Evolutionary conservation across 2,797 vertebrate species (phyloP).

Genomic region (Periparus ater): DNA sequence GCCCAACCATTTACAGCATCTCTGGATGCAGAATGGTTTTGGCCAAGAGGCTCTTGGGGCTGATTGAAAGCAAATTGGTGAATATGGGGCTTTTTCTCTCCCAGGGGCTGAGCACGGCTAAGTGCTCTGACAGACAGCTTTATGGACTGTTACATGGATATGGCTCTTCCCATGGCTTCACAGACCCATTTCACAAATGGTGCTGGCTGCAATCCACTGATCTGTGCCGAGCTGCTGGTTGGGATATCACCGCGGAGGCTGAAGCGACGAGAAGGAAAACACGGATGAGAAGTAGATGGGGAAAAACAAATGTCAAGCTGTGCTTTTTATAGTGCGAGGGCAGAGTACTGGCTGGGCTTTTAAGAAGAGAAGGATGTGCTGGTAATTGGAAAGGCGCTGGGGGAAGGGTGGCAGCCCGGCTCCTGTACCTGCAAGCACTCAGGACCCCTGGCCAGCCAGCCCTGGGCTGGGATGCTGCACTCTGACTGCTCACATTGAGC

Average conservation of each 20-base stretch:
- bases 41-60: neutral
- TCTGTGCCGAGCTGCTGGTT: neutral
- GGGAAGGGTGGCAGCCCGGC: neutral
- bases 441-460: neutral
- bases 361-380: neutral
- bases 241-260: neutral
- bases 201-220: slow-evolving; percentile 18
- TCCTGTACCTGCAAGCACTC: neutral
- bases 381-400: accelerated
- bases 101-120: neutral
- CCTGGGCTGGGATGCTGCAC: neutral
- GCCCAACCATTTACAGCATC: too few species aligned
- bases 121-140: slow-evolving; percentile 22
- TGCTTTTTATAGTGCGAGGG: neutral
- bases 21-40: neutral
- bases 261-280: neutral
- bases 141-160: slow-evolving; percentile 49
- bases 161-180: slow-evolving; percentile 32
- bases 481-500: accelerated
- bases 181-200: slow-evolving; percentile 14
- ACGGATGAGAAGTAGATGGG: neutral
- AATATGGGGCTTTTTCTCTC: neutral
- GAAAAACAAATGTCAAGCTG: slow-evolving; percentile 23
- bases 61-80: neutral
- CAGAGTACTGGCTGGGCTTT: neutral